Evolutionary conservation across 2,797 vertebrate species (phyloP).

Genomic region (Sebastes aleutianus): DNA sequence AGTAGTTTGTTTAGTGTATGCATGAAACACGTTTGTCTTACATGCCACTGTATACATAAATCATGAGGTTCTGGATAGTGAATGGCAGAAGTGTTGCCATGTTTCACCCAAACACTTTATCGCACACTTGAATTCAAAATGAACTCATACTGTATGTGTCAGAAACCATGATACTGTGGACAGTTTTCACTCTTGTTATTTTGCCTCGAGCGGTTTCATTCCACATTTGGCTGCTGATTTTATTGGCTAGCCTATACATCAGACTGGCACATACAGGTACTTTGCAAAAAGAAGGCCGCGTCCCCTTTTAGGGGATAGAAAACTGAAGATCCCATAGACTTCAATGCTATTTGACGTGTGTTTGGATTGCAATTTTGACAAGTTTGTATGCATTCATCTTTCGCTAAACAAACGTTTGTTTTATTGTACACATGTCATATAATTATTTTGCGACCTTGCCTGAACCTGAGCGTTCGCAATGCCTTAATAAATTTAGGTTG

Average conservation of each 20-base stretch:
- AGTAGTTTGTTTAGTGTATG: constrained; percentile 47
- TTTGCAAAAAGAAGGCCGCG: too few species aligned
- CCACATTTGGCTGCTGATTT: constrained; percentile 8
- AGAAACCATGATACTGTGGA: constrained; percentile 38
- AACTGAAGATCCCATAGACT: too few species aligned
- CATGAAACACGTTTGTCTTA: constrained; percentile 57
- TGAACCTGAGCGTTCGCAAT: too few species aligned
- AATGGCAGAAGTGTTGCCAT: constrained; percentile 7
- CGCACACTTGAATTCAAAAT: constrained; percentile 23
- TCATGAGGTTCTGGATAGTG: constrained; percentile 9
- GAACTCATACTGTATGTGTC: constrained; percentile 5
- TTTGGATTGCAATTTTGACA: too few species aligned
- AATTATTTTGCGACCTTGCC: too few species aligned
- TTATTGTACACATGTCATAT: too few species aligned
- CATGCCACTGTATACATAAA: constrained; percentile 39
- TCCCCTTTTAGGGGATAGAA: too few species aligned
- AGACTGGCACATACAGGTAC: too few species aligned
- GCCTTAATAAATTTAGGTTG: too few species aligned
- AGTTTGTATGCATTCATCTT: too few species aligned
- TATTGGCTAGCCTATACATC: neutral
- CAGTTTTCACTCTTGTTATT: constrained; percentile 19
- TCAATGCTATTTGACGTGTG: too few species aligned
- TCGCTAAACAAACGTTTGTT: too few species aligned
- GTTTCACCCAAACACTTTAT: constrained; percentile 22
- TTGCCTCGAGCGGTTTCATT: constrained; percentile 20